These are phyloP conservation scores for Pipistrellus kuhlii DNA, from an alignment of 2,797 vertebrate species.

Conservation along the genomic window DNA sequence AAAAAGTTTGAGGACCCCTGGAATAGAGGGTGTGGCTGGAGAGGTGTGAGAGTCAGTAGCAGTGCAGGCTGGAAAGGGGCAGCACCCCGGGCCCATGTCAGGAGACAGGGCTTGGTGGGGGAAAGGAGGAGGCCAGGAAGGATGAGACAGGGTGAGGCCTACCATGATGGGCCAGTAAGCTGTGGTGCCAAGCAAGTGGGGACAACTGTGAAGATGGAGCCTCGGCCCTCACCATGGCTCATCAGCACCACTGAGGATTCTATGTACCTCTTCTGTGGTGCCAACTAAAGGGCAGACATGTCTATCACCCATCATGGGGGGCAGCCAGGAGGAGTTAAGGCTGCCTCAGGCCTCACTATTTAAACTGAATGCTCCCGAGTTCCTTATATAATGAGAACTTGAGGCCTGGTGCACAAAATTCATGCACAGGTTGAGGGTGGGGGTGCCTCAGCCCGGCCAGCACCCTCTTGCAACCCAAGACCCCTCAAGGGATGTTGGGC, in stretches of 20 bases:
- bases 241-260: neutral
- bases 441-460: too few species aligned
- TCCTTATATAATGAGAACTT: neutral
- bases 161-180: neutral
- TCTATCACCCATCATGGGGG: neutral
- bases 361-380: neutral
- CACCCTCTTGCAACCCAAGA: too few species aligned
- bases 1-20: too few species aligned
- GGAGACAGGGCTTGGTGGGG: neutral
- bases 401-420: too few species aligned
- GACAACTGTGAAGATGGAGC: neutral
- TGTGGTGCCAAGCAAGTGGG: too few species aligned
- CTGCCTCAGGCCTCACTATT: neutral
- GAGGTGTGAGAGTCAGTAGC: neutral
- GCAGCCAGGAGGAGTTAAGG: neutral
- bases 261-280: neutral
- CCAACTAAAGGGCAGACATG: neutral
- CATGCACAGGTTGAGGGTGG: too few species aligned
- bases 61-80: neutral
- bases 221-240: neutral
- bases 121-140: neutral
- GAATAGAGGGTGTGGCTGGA: neutral
- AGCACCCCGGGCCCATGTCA: neutral
- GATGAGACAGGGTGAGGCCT: rapidly evolving
- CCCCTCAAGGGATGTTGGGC: too few species aligned